Base-by-base conservation (phyloP, 2,888 invertebrate genomes). In the Xestobium rufovillosum region DNA sequence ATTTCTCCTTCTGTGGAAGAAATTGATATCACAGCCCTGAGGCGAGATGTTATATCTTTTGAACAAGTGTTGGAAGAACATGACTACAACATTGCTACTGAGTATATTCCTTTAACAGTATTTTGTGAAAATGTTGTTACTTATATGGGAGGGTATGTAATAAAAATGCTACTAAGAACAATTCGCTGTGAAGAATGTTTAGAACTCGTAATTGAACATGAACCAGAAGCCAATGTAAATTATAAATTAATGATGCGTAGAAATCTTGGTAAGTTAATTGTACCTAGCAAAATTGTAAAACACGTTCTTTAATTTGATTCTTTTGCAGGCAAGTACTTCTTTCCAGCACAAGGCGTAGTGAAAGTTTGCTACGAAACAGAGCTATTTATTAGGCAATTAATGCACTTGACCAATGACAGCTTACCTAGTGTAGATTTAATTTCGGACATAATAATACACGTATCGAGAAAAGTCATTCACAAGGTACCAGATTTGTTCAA, bases 351-450 rank as follows among this genome's bases (percentile, higher is more conserved):
- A 8, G 23, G 6, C 23, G 23, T 19, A 19, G n/a, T 19, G n/a
- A 19, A 19, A 19, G n/a, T 19, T 19, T 19, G 6, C 6, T 6
- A 19, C 6, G 23, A 6, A 19, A 19, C 23, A 8, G 23, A 19
- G n/a, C n/a, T 19, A 19, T 19, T 19, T 19, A 19, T 19, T 19
- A 19, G 23, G 23, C 6, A 19, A 19, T n/a, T 19, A 19, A 19
- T 19, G 23, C n/a, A 19, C n/a, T 8, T 19, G 6, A 19, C 23
- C n/a, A n/a, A n/a, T n/a, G n/a, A 19, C 23, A 19, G 6, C n/a
- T 19, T 19, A 19, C 23, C 23, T 8, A 8, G 6, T n/a, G 6
- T 8, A 19, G 6, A 19, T 19, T 19, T 19, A n/a, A 19, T 19
- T 8, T 8, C 6, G 6, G 23, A 19, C n/a, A 19, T 19, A n/a